A percentile compares a stretch with the other conserved stretches of the same genome.
These are phyloP conservation scores for Virgularia gustaviana DNA, from an alignment of 92 coral and sea anemone genomes.

Conservation along the genomic window DNA sequence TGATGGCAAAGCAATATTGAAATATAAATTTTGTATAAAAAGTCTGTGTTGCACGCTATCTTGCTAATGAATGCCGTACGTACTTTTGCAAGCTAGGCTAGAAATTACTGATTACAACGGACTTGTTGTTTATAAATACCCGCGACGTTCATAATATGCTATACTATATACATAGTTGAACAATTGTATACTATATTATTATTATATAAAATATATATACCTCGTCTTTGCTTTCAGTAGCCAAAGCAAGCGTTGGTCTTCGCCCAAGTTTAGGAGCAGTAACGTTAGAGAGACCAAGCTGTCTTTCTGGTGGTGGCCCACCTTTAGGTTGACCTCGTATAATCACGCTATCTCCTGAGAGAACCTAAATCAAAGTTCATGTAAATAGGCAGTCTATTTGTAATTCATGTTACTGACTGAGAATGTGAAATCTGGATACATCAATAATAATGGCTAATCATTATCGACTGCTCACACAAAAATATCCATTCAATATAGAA, in stretches of 20 bases:
- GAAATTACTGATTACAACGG: not conserved
- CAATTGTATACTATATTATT: constrained; percentile 7
- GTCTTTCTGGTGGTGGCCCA: constrained; percentile 98
- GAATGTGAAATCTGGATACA: constrained; percentile 8
- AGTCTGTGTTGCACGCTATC: no score
- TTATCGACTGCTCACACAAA: not conserved
- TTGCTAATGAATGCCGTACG: no score
- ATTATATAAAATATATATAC: constrained; percentile 20
- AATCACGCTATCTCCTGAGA: constrained; percentile 90
- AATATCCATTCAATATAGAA: not conserved
- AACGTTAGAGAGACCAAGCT: constrained; percentile 84
- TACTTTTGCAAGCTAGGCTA: not conserved
- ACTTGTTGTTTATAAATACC: no score
- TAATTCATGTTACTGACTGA: not conserved
- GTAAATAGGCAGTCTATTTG: no score
- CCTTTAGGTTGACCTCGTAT: constrained; percentile 98
- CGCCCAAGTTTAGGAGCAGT: constrained; percentile 94
- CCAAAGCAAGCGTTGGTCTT: constrained; percentile 77
- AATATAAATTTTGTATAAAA: no score
- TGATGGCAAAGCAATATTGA: no score
- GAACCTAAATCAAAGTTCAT: constrained; percentile 52
- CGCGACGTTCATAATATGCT: no score
- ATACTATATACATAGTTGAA: no score
- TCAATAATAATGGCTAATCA: constrained; percentile 34
- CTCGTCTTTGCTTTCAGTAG: constrained; percentile 88